Percentiles rank a stretch among this genome's conserved stretches.
Evolutionary conservation across 1,140 invertebrate genomes (phyloP).

Genomic region (Cydia strobilella): DNA sequence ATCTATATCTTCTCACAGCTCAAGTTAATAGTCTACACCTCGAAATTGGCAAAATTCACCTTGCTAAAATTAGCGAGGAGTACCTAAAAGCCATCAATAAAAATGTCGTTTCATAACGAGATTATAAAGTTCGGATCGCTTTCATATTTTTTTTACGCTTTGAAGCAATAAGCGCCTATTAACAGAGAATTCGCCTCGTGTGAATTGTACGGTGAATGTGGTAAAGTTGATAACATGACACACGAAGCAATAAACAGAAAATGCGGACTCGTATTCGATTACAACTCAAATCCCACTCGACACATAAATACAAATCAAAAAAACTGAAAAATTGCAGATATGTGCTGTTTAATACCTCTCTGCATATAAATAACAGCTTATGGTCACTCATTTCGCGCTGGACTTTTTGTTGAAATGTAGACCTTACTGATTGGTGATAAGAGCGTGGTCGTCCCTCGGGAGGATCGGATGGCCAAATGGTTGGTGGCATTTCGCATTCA

Average conservation of each 20-base stretch:
- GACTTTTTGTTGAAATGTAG: neutral
- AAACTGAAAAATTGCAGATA: neutral
- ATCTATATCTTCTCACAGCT: no score
- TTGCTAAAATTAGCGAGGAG: no score
- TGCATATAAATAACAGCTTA: slow-evolving; percentile 2
- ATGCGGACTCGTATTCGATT: neutral
- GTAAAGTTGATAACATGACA: neutral
- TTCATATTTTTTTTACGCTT: no score
- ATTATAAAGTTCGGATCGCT: no score
- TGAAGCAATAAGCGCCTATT: no score
- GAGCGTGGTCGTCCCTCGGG: neutral
- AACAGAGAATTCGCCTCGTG: no score
- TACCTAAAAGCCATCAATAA: no score
- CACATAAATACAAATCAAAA: slow-evolving; percentile 27
- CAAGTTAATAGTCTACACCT: no score
- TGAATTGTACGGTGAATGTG: no score
- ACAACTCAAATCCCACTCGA: neutral
- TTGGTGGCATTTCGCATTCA: slow-evolving; percentile 15
- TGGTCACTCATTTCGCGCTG: neutral
- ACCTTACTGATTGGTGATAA: neutral
- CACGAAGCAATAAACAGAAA: neutral
- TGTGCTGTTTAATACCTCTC: neutral
- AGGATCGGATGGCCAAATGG: neutral
- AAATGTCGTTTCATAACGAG: no score
- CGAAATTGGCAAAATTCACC: no score